Base-by-base conservation (phyloP, 2,888 invertebrate genomes). In the Rhagonycha fulva region DNA sequence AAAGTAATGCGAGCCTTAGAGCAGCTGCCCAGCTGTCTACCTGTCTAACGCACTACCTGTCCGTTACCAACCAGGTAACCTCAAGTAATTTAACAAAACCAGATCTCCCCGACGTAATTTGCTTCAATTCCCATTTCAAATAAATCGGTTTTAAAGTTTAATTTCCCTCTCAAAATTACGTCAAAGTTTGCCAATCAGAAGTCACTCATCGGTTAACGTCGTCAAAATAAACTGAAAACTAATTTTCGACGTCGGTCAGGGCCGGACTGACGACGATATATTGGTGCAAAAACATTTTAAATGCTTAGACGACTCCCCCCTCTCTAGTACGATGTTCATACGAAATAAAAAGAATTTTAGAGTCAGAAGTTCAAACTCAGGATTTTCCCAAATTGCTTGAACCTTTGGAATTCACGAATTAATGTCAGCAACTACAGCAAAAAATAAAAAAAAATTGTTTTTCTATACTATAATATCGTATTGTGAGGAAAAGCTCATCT, bases 21-120 rank as follows among this genome's bases (percentile, higher is more conserved):
- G 70, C 80, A 78, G 80, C 80, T 80, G 79, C 79, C 80, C 78
- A 79, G 79, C 80, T 79, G 79, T 80, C 80, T 76, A 78, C 78
- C 78, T 78, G 78, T 76, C 75, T 67, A 74, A 78, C 70, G 76
- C 69, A 78, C 74, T 78, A 78, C 78, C 78, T 78, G 76, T 71
- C 69, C 70, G 73, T 76, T 76, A 68, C 71, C 76, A 68, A 66
- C 62, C 24, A 62, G 74, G 76, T 70, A 62, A 70, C 68, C 71
- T 71, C 62, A 72, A 24, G 61, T 70, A 73, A 62, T 71, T 72
- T 61, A 76, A 76, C 76, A 67, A 75, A 76, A 74, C 76, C 68
- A 76, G 73, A 68, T 74, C 61, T 71, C 69, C 28, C 67, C 12
- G 28, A 66, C 63, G 70, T 74, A 62, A 70, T 63, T 75, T 71